phyloP scores from a whole-genome alignment of 1,140 invertebrate genomes.

The Drosophila prosaltans region DNA sequence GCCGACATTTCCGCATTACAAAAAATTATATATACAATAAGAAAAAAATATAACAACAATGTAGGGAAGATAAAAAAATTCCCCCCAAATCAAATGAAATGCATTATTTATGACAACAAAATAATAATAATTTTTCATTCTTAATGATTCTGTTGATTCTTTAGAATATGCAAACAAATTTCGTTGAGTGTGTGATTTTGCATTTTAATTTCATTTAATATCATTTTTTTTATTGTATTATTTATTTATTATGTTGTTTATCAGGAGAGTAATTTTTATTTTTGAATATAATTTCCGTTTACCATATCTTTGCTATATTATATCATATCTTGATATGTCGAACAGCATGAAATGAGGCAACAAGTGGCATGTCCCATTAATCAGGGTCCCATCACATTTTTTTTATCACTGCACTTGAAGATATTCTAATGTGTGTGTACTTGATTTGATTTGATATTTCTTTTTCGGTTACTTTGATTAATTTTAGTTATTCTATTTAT shows the following conservation, averaged over 20 bases:
- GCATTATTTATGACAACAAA: conserved; percentile 70
- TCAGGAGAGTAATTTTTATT: background rate
- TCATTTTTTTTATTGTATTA: background rate
- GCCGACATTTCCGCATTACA: conserved; percentile 62
- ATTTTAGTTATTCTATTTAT: conserved; percentile 19
- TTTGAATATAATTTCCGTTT: background rate
- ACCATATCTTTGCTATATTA: background rate
- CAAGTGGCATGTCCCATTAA: conserved; percentile 1
- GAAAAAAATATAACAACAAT: conserved; percentile 18
- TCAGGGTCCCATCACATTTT: background rate
- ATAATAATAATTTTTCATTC: conserved; percentile 39
- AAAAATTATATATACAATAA: conserved; percentile 12
- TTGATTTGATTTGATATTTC: background rate
- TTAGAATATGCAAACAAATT: conserved; percentile 45
- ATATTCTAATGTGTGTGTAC: conserved; percentile 14
- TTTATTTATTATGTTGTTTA: conserved; percentile 8
- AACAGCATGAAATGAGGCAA: background rate
- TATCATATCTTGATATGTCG: conserved; percentile 8
- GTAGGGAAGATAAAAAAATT: conserved; percentile 11
- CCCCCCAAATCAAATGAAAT: conserved; percentile 26
- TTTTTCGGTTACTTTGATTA: background rate
- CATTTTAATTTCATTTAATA: conserved; percentile 38
- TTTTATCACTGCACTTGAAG: conserved; percentile 65
- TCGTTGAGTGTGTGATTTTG: conserved; percentile 43
- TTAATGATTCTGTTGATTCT: conserved; percentile 32